Evolutionary conservation across 2,797 vertebrate species (phyloP), one percentile per base, ranked within the genome.

Genomic region (Tolypeutes matacus): DNA sequence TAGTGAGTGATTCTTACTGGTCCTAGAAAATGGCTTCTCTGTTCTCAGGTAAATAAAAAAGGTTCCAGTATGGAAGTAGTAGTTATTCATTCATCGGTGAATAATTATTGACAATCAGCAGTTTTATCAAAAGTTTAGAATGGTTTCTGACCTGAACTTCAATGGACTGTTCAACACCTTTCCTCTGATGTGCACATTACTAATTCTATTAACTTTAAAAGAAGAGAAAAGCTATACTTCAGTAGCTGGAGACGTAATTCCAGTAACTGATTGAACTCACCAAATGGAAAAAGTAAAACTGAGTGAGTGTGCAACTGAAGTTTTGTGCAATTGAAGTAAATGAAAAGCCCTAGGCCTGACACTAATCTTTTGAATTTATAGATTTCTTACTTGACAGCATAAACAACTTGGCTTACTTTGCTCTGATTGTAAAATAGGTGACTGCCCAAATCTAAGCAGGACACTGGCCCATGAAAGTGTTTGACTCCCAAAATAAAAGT

Each of bases 141-240:
- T 5, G 27, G 0, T 60, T 97, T 94, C 80, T 91, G 13, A 75
- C 4, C 29, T 69, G 49, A n/a, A 96, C 46, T 89, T 77, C 3
- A 91, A 39, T 11, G 7, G 2, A 64, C 85, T 70, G 12, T n/a
- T 78, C 72, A 49, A 29, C 29, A 84, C 62, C 27, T 25, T 86
- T 25, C 2, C 7, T 85, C 36, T 84, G 29, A 88, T 84, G 3
- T 91, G n/a, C 11, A 62, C 58, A 62, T 51, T 91, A 58, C 27
- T 93, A 94, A 95, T 96, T 93, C 20, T 82, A 0, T 85, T 96
- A 94, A 83, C 36, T 72, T 51, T 95, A 91, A 94, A 21, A 53
- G n/a, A 78, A 65, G 82, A 64, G 3, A 36, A 82, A 95, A 64
- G 5, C 27, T 89, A 39, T 49, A 64, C 56, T 93, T 93, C 3